phyloP scores from a whole-genome alignment of 2,797 vertebrate genomes.

The Apogon hyalosoma region DNA sequence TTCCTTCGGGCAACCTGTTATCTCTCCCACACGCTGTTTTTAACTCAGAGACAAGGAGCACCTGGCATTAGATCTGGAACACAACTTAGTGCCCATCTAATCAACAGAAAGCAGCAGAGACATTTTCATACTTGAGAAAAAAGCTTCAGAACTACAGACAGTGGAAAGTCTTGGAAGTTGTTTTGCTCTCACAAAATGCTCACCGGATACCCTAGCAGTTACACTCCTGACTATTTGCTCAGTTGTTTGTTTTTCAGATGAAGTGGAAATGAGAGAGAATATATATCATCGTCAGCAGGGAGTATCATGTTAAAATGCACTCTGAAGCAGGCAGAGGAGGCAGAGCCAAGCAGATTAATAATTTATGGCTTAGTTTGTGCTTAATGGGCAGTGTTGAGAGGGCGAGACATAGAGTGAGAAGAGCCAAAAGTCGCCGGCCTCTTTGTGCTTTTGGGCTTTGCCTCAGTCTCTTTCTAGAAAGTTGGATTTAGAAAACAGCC shows the following conservation, averaged over 20 bases:
- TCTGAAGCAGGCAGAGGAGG: conserved; percentile 52
- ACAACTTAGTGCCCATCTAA: conserved; percentile 31
- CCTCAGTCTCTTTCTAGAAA: conserved; percentile 33
- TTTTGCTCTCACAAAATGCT: conserved; percentile 10
- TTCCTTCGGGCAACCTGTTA: conserved; percentile 75
- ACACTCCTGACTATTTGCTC: conserved; percentile 25
- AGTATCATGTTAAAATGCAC: conserved; percentile 59
- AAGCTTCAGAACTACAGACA: conserved; percentile 5
- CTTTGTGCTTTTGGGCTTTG: not conserved
- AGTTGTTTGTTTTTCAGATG: conserved; percentile 48
- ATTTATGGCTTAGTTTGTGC: conserved; percentile 59
- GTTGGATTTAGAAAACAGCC: conserved; percentile 35
- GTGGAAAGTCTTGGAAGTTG: conserved; percentile 4
- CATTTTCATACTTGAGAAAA: conserved; percentile 21
- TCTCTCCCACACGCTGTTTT: conserved; percentile 72
- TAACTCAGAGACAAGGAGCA: conserved; percentile 65
- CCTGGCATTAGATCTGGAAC: conserved; percentile 55
- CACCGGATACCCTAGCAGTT: conserved; percentile 22
- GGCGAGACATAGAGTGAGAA: conserved; percentile 34
- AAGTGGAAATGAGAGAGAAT: conserved; percentile 54
- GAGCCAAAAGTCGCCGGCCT: conserved; percentile 30
- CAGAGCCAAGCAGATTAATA: conserved; percentile 64
- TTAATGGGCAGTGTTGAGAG: conserved; percentile 53
- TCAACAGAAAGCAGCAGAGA: conserved; percentile 11
- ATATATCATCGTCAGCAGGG: conserved; percentile 47